A percentile compares a stretch with the other conserved stretches of the same genome.
These are phyloP conservation scores for Cylas formicarius DNA, from an alignment of 1,140 invertebrate genomes.

Conservation along the genomic window DNA sequence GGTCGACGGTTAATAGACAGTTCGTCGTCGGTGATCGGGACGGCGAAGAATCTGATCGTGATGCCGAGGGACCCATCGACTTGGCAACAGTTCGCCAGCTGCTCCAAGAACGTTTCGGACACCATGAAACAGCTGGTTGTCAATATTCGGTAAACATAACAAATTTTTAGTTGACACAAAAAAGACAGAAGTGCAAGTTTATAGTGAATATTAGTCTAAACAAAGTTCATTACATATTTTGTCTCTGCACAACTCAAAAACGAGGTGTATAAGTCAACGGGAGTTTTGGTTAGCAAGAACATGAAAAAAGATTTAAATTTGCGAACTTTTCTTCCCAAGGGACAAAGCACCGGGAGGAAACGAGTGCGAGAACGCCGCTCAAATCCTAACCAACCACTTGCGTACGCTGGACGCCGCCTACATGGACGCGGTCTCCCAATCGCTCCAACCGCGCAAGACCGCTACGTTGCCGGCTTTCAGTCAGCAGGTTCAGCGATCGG, in stretches of 20 bases:
- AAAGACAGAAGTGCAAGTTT: conserved; percentile 90
- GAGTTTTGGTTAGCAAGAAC: too few species aligned
- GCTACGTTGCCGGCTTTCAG: conserved; percentile 65
- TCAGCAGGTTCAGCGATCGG: conserved; percentile 47
- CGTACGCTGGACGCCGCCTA: conserved; percentile 80
- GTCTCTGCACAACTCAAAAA: too few species aligned
- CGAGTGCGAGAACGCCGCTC: conserved; percentile 82
- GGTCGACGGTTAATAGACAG: conserved; percentile 75
- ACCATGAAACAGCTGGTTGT: conserved; percentile 90
- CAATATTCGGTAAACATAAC: conserved; percentile 61
- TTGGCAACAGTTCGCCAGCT: conserved; percentile 87
- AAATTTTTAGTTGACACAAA: conserved; percentile 62
- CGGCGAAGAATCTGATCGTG: conserved; percentile 83
- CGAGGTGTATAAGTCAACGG: too few species aligned
- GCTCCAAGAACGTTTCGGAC: conserved; percentile 92
- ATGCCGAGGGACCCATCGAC: conserved; percentile 85
- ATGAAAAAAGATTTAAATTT: too few species aligned
- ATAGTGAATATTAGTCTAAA: too few species aligned
- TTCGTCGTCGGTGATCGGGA: conserved; percentile 82
- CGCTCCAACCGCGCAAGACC: conserved; percentile 60
- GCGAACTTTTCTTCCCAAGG: conserved; percentile 48
- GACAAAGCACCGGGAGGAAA: conserved; percentile 93
- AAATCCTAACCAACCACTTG: conserved; percentile 67
- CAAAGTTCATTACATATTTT: too few species aligned
- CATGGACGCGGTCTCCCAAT: conserved; percentile 79